Base-by-base conservation (phyloP, 2,113 vertebrate species). In the Naja naja region DNA sequence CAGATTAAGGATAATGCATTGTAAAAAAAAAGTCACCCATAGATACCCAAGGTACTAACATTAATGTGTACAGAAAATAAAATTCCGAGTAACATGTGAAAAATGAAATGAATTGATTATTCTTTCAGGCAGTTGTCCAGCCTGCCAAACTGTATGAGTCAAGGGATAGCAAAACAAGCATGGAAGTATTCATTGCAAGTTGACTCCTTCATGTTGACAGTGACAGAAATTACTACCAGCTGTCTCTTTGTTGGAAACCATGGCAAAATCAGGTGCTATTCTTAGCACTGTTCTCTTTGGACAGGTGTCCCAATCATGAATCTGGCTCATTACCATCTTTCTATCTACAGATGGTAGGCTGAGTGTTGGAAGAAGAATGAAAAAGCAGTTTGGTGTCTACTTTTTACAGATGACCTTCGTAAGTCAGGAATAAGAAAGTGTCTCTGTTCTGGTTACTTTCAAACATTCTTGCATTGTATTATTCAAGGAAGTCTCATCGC, bases 211-310 rank as follows among this genome's bases (percentile, higher is more conserved):
- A n/a, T 0, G 94, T 95, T 96, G 87, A 89, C 95, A 95, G 94
- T 93, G 95, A 94, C 94, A 97, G 96, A 96, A 96, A 95, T 97
- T 96, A 96, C 94, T 95, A 74, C 96, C 97, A 97, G 96, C 97
- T 97, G 97, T 96, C 92, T 94, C 27, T 93, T 96, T 45, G 94
- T 96, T 89, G 95, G 87, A 94, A 96, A 96, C 94, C 95, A 97
- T 94, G 86, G 52, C 92, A 95, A 91, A 96, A 96, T 93, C 90
- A 96, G 92, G 89, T 94, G 94, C 90, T 96, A 96, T 95, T 97
- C 95, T 96, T 97, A 96, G 96, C 93, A 58, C 92, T 56, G 25
- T 94, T 94, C 92, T 94, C 93, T 85, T 94, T 90, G 94, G 94
- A 93, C 96, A 97, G 96, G 96, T 97, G 97, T 96, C 92, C 93